Conservation (phyloP, 2,113 vertebrate genomes). For the Ctenodactylus gundi region DNA sequence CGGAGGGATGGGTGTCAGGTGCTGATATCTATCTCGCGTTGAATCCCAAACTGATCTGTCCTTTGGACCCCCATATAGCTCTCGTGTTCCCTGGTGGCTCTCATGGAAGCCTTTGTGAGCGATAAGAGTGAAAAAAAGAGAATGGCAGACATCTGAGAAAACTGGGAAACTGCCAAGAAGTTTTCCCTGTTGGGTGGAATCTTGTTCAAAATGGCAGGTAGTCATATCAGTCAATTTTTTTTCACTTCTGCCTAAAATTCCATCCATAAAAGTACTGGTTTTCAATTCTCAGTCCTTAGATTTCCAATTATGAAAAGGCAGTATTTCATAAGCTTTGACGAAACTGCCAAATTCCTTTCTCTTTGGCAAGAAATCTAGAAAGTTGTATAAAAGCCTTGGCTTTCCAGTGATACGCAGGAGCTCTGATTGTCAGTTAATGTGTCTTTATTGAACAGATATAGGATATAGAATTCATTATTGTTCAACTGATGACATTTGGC, state of each 20-base stretch:
- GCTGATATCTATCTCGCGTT: neutral
- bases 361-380: neutral
- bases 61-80: too few relatives aligned
- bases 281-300: neutral
- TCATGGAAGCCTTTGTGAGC: neutral
- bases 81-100: neutral
- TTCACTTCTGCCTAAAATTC: neutral
- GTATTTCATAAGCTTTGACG: slow-evolving; percentile 22
- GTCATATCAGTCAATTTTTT: neutral
- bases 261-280: neutral
- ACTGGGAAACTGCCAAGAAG: neutral
- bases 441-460: neutral
- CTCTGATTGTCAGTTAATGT: neutral
- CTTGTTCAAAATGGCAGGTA: neutral
- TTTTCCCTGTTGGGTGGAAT: neutral
- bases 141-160: neutral
- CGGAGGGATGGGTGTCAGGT: rapidly evolving
- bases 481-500: neutral
- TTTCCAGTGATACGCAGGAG: slow-evolving; percentile 20
- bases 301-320: neutral
- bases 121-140: neutral
- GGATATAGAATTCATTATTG: neutral
- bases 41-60: neutral
- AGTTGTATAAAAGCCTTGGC: neutral
- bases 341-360: neutral